Percentiles rank a stretch among this genome's conserved stretches.
phyloP scores from a whole-genome alignment of 2,113 vertebrate species.

The Mola mola region DNA sequence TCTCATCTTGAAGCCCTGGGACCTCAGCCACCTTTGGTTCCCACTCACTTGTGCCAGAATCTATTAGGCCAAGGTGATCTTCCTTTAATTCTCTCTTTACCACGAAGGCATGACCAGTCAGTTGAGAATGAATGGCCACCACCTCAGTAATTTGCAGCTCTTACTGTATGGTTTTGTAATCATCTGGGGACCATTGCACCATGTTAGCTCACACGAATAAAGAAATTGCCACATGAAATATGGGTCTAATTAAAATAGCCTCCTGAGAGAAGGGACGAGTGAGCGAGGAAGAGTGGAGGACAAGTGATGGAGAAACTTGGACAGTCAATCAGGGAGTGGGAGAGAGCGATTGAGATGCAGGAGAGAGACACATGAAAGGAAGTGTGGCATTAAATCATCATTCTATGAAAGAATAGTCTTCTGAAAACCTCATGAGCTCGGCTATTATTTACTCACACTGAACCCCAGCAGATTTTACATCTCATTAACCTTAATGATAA shows the following conservation, averaged over 20 bases:
- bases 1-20: conserved; percentile 21
- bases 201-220: conserved; percentile 19
- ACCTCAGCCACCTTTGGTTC: conserved; percentile 5
- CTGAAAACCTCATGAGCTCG: not conserved
- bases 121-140: conserved; percentile 1
- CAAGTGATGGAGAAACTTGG: conserved; percentile 10
- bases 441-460: conserved; percentile 19
- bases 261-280: not conserved
- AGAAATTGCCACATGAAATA: conserved; percentile 19
- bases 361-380: conserved; percentile 19
- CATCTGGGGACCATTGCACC: not conserved
- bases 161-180: not conserved
- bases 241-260: conserved; percentile 11
- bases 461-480: conserved; percentile 25
- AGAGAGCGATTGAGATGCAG: conserved; percentile 4
- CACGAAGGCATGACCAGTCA: not conserved
- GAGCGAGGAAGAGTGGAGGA: not conserved
- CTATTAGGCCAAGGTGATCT: conserved; percentile 10
- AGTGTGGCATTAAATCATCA: conserved; percentile 41
- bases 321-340: conserved; percentile 19
- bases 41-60: conserved; percentile 1
- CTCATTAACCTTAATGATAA: conserved; percentile 30
- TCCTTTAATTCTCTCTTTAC: conserved; percentile 1
- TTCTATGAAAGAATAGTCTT: not conserved
- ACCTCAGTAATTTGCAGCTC: conserved; percentile 2